phyloP scores from a whole-genome alignment of 1,140 invertebrate genomes.

The Drosophila littoralis region DNA sequence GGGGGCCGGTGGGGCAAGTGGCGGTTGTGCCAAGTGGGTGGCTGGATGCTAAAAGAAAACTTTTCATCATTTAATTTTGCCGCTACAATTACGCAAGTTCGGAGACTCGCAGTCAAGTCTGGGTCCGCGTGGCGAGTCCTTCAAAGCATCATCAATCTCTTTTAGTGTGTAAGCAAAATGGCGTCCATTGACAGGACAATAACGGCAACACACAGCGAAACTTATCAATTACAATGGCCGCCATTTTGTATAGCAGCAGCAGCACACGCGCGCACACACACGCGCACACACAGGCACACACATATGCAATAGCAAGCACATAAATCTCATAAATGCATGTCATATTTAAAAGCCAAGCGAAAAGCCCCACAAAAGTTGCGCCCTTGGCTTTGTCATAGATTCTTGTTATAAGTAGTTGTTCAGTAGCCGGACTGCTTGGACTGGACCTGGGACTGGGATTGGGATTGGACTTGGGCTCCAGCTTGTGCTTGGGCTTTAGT shows the following conservation, averaged over 20 bases:
- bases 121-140: slow-evolving; percentile 44
- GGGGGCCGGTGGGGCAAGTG: not conserved
- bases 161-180: slow-evolving; percentile 60
- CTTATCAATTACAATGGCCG: slow-evolving; percentile 78
- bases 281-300: slow-evolving; percentile 8
- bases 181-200: slow-evolving; percentile 60
- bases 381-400: slow-evolving; percentile 58
- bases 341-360: slow-evolving; percentile 78
- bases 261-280: slow-evolving; percentile 8
- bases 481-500: slow-evolving; percentile 1
- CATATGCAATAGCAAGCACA: slow-evolving; percentile 17
- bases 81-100: slow-evolving; percentile 72
- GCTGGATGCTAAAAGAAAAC: slow-evolving; percentile 49
- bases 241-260: slow-evolving; percentile 42
- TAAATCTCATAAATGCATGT: slow-evolving; percentile 78
- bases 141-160: slow-evolving; percentile 80
- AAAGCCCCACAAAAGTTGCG: slow-evolving; percentile 50
- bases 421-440: slow-evolving; percentile 12
- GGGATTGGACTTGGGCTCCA: slow-evolving; percentile 11
- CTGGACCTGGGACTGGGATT: not conserved
- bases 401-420: slow-evolving; percentile 49
- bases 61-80: slow-evolving; percentile 77
- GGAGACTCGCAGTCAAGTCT: slow-evolving; percentile 1
- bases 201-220: slow-evolving; percentile 56
- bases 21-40: slow-evolving; percentile 23